Conservation (phyloP, 2,888 invertebrate species). For the Orthonevra nobilis region DNA sequence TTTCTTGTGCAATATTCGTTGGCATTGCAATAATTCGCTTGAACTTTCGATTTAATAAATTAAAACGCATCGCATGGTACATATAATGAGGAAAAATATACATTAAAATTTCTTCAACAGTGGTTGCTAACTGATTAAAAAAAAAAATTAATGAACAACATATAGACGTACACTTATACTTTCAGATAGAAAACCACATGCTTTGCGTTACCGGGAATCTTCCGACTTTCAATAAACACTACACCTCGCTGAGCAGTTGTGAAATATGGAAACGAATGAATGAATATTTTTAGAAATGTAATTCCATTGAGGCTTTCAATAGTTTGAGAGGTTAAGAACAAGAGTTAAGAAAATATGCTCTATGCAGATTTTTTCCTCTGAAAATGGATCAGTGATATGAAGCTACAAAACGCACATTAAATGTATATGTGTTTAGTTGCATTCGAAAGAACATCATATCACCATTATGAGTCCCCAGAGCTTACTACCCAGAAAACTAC, state of each 20-base stretch:
- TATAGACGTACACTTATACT: slow-evolving; percentile 1
- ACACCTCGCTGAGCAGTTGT: slow-evolving; percentile 2
- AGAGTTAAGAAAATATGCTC: slow-evolving; percentile 10
- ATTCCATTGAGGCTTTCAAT: slow-evolving; percentile 35
- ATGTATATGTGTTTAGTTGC: too few species aligned
- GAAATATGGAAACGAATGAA: slow-evolving; percentile 9
- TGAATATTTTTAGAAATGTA: slow-evolving; percentile 41
- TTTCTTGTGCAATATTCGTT: too few species aligned
- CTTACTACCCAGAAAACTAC: background rate
- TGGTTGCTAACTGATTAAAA: slow-evolving; percentile 31
- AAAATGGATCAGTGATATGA: too few species aligned
- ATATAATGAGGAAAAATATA: background rate
- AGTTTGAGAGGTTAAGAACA: slow-evolving; percentile 23
- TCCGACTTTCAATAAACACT: slow-evolving; percentile 15
- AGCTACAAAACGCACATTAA: too few species aligned
- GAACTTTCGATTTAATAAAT: slow-evolving; percentile 51
- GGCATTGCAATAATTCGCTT: slow-evolving; percentile 50
- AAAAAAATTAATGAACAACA: slow-evolving; percentile 45
- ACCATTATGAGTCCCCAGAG: background rate
- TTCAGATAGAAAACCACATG: slow-evolving; percentile 33
- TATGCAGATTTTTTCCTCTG: too few species aligned
- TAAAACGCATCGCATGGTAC: slow-evolving; percentile 20
- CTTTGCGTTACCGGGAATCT: slow-evolving; percentile 25
- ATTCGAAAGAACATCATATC: background rate
- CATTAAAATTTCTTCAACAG: background rate